These are phyloP conservation scores for Bos taurus DNA, from an alignment of 2,113 vertebrate species.

Conservation along the genomic window ARS-UCD2.0 NC_037347.1:5041001-5041500, in stretches of 20 bases:
- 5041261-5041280: neutral
- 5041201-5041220: neutral
- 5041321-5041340: neutral
- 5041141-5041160: no score
- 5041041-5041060: neutral
- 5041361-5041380: neutral
- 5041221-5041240: neutral
- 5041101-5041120: neutral
- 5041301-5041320: rapidly evolving
- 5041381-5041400: constrained; percentile 44
- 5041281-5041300: neutral
- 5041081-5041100: neutral
- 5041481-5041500: neutral
- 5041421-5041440: constrained; percentile 9
- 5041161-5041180: neutral
- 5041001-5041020: neutral
- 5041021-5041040: rapidly evolving
- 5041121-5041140: no score
- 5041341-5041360: neutral
- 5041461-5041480: constrained; percentile 8
- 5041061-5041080: neutral
- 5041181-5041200: neutral
- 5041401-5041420: constrained; percentile 29
- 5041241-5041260: neutral
- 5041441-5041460: constrained; percentile 1